These are phyloP conservation scores for Ptilonorhynchus violaceus DNA, from an alignment of 2,113 vertebrate genomes.

Conservation along the genomic window DNA sequence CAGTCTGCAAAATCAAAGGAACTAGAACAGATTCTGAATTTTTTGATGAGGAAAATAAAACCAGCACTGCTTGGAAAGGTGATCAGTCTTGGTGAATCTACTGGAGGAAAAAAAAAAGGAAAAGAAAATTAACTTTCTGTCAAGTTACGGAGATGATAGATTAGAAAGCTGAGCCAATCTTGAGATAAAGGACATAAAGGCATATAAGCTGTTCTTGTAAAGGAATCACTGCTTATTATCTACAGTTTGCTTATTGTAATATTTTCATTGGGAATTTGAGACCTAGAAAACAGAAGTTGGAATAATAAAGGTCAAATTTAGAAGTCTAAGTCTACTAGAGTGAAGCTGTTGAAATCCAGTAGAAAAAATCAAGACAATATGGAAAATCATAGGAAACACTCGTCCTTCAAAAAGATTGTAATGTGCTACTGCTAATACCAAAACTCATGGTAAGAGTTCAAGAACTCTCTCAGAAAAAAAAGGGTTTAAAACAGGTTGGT, in stretches of 20 bases:
- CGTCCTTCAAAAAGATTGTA: not conserved
- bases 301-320: not conserved
- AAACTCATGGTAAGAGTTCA: not conserved
- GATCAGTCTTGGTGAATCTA: not conserved
- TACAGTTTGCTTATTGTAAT: not conserved
- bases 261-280: not conserved
- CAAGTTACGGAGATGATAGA: not conserved
- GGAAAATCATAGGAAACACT: not conserved
- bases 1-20: not conserved
- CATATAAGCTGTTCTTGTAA: not conserved
- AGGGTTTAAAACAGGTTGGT: not conserved
- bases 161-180: not conserved
- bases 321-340: not conserved
- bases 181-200: not conserved
- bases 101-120: rapidly evolving
- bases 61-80: not conserved
- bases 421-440: not conserved
- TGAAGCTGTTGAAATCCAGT: not conserved
- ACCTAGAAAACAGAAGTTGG: not conserved
- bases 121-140: not conserved
- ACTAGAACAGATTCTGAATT: not conserved
- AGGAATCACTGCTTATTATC: not conserved
- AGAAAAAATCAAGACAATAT: not conserved
- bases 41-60: not conserved
- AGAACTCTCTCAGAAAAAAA: not conserved